Conservation (phyloP, 2,888 invertebrate genomes). For the Zele albiditarsus region DNA sequence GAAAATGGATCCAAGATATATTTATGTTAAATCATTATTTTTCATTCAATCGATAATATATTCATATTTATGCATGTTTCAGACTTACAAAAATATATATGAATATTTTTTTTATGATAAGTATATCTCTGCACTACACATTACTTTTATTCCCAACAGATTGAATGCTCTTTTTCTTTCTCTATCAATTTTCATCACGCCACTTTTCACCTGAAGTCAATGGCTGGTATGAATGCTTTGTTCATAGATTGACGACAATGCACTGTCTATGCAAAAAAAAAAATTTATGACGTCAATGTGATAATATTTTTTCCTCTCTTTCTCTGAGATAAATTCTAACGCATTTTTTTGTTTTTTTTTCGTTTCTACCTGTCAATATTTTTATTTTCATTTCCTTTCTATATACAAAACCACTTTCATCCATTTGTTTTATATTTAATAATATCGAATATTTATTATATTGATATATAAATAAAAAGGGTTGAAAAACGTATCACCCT, state of each 20-base stretch:
- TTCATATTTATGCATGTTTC: neutral
- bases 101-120: neutral
- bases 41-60: slow-evolving; percentile 18
- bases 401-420: too few species aligned
- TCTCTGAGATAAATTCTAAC: neutral
- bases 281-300: neutral
- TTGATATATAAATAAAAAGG: too few species aligned
- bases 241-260: neutral
- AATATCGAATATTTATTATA: too few species aligned
- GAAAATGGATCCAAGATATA: neutral
- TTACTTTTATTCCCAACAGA: neutral
- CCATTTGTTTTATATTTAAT: too few species aligned
- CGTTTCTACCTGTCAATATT: neutral
- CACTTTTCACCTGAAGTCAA: too few species aligned
- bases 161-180: neutral
- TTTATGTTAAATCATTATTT: slow-evolving; percentile 22
- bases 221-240: neutral
- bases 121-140: neutral
- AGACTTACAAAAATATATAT: neutral
- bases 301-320: neutral
- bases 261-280: neutral
- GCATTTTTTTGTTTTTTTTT: neutral
- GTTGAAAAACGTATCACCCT: too few species aligned
- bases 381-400: too few species aligned
- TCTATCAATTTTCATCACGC: too few species aligned